Conservation (phyloP, 2,113 vertebrate genomes). For the Ibidorhyncha struthersii region DNA sequence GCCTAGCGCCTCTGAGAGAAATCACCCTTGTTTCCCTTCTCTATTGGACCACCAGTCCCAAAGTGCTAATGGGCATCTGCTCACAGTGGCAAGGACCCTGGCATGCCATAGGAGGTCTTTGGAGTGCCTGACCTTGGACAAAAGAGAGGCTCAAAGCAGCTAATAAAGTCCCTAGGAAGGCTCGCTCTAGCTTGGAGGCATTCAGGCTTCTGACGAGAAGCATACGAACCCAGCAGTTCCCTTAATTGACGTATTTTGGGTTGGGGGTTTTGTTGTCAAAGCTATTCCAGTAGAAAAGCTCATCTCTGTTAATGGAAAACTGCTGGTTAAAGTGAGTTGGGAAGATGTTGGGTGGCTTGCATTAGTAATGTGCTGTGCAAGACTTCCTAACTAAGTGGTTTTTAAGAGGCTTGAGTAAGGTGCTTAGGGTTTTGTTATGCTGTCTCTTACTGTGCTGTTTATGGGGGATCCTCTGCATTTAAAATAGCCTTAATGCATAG, state of each 20-base stretch:
- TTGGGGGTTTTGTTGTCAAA: background rate
- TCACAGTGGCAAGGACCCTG: background rate
- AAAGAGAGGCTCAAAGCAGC: background rate
- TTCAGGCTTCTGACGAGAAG: background rate
- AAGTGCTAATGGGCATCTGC: background rate
- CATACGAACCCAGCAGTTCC: background rate
- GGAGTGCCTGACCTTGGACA: background rate
- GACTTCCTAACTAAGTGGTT: background rate
- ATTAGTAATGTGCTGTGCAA: background rate
- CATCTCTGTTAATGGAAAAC: background rate
- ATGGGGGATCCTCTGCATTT: background rate
- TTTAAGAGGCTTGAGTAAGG: background rate
- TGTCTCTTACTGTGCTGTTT: background rate
- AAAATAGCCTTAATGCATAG: accelerated
- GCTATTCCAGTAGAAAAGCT: background rate
- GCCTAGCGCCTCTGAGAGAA: background rate
- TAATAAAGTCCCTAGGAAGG: background rate
- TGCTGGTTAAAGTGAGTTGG: background rate
- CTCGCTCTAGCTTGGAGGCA: background rate
- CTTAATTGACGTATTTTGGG: background rate
- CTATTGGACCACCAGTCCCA: background rate
- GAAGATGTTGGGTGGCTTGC: background rate
- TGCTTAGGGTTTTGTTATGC: no score
- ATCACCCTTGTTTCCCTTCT: background rate
- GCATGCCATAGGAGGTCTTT: background rate